phyloP scores from a whole-genome alignment of 2,113 vertebrate genomes.

The Tyrannus savana region DNA sequence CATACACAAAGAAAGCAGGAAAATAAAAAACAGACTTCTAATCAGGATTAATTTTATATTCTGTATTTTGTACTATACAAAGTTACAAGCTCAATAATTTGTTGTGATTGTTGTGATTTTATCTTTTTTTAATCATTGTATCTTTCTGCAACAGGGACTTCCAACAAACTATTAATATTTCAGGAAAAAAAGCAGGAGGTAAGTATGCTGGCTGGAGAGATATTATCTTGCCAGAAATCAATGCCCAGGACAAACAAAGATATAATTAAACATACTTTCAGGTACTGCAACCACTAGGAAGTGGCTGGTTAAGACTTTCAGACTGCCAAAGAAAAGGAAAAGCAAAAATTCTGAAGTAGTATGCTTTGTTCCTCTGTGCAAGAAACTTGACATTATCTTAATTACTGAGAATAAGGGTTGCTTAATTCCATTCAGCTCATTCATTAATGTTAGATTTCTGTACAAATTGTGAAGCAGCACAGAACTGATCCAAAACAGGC shows the following conservation, averaged over 20 bases:
- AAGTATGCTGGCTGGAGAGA: not conserved
- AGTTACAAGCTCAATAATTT: not conserved
- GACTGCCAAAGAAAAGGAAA: not conserved
- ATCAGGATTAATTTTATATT: not conserved
- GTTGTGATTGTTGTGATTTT: not conserved
- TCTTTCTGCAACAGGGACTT: not conserved
- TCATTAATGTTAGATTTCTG: not conserved
- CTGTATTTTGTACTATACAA: not conserved
- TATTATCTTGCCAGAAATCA: not conserved
- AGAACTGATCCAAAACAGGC: not conserved
- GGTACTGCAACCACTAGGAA: not conserved
- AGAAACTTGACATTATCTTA: not conserved
- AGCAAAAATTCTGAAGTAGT: not conserved
- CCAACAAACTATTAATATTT: not conserved
- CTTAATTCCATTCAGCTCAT: not conserved
- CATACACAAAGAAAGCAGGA: not conserved
- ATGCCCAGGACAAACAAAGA: not conserved
- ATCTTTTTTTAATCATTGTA: not conserved
- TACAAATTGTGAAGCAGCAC: not conserved
- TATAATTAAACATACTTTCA: not conserved
- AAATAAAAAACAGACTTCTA: not conserved
- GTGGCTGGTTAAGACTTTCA: not conserved
- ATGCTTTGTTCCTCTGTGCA: not conserved
- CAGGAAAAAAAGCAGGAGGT: not conserved
- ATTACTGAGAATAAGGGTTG: not conserved